These are phyloP conservation scores for Nomada flava DNA, from an alignment of 2,888 invertebrate genomes.

Conservation along the genomic window DNA sequence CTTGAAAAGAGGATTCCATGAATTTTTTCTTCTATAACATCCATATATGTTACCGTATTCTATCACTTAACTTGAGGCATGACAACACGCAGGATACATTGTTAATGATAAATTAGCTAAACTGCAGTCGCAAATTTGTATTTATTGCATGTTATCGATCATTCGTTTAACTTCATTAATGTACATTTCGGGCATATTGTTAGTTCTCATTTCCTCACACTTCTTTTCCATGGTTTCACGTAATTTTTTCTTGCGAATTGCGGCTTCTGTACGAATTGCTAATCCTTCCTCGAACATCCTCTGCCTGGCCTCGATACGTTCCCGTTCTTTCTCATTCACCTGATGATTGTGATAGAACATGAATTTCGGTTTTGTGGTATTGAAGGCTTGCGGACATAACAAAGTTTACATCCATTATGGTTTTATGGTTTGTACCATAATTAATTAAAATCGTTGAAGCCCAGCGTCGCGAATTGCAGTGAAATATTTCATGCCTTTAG, in stretches of 20 bases:
- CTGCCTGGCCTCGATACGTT: slow-evolving; percentile 87
- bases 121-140: slow-evolving; percentile 4
- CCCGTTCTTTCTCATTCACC: slow-evolving; percentile 89
- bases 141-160: slow-evolving; percentile 77
- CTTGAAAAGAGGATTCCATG: neutral
- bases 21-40: neutral
- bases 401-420: too few species aligned
- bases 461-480: too few species aligned
- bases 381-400: too few species aligned
- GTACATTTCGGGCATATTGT: slow-evolving; percentile 86
- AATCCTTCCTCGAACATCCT: slow-evolving; percentile 89
- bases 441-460: too few species aligned
- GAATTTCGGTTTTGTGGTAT: neutral
- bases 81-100: slow-evolving; percentile 16
- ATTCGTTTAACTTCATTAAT: slow-evolving; percentile 85
- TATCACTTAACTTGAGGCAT: neutral
- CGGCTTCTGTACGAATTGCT: slow-evolving; percentile 87
- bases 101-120: slow-evolving; percentile 20
- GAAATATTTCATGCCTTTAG: too few species aligned
- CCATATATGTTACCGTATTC: too few species aligned
- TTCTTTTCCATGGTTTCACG: slow-evolving; percentile 85
- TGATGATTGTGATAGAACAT: slow-evolving; percentile 55
- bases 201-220: slow-evolving; percentile 86
- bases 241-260: slow-evolving; percentile 85
- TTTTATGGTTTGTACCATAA: too few species aligned